phyloP scores from a whole-genome alignment of 2,797 vertebrate species.

The Esox lucius region DNA sequence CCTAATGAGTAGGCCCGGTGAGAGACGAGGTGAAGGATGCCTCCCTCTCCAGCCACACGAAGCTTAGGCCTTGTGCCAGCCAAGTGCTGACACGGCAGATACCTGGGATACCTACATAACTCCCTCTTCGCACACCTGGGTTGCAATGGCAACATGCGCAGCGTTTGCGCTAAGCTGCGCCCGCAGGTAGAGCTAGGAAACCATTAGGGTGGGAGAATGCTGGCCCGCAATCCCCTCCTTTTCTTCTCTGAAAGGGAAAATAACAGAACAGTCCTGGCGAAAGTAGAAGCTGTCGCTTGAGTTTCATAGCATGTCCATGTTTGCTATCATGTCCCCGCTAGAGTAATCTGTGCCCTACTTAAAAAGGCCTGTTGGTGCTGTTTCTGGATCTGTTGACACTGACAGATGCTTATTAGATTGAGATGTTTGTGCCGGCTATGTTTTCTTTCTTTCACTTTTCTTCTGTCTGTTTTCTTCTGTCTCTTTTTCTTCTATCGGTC shows the following conservation, averaged over 20 bases:
- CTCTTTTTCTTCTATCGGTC: too few relatives aligned
- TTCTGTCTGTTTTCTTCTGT: not conserved
- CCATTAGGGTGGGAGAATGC: not conserved
- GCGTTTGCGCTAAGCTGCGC: not conserved
- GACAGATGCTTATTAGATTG: slow-evolving; percentile 41
- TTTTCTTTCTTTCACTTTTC: not conserved
- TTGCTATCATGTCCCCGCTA: slow-evolving; percentile 21
- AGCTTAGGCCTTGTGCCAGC: slow-evolving; percentile 42
- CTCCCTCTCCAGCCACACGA: slow-evolving; percentile 12
- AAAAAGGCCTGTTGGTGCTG: slow-evolving; percentile 21
- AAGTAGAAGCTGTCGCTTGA: slow-evolving; percentile 9
- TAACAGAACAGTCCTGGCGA: slow-evolving; percentile 12
- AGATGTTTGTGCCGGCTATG: slow-evolving; percentile 40
- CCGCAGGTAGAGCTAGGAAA: slow-evolving; percentile 2
- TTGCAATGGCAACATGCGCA: not conserved
- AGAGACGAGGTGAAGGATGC: not conserved
- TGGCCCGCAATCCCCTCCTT: not conserved
- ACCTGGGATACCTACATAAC: slow-evolving; percentile 47
- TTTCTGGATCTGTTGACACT: slow-evolving; percentile 43
- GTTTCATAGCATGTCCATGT: slow-evolving; percentile 13
- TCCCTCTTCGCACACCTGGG: slow-evolving; percentile 31
- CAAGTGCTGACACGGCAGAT: slow-evolving; percentile 54
- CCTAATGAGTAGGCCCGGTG: slow-evolving; percentile 10
- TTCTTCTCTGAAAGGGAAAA: not conserved
- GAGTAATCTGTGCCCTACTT: not conserved